These are phyloP conservation scores for Indicator maculatus DNA, from an alignment of 2,113 vertebrate species.

Conservation along the genomic window DNA sequence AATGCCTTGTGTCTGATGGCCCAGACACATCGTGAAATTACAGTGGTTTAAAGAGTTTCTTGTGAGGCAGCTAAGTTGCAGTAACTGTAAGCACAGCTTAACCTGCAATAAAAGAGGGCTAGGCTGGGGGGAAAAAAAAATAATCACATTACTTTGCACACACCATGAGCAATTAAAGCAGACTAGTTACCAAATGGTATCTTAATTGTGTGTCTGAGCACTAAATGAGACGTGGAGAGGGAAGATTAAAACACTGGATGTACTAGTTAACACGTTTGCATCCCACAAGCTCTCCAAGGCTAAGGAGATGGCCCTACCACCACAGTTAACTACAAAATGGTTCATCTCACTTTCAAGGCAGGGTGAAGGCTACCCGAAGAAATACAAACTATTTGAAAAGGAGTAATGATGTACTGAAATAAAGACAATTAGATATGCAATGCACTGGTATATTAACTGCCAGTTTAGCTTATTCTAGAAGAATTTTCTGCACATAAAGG, in stretches of 20 bases:
- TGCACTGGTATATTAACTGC: neutral
- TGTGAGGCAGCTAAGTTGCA: neutral
- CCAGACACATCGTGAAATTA: neutral
- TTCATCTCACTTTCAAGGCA: neutral
- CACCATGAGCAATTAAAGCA: neutral
- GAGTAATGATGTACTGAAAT: neutral
- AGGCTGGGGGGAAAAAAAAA: neutral
- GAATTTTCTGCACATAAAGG: neutral
- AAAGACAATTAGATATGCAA: neutral
- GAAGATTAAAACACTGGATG: neutral
- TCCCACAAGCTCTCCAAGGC: neutral
- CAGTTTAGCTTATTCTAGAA: neutral
- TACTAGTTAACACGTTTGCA: neutral
- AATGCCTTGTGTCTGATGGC: neutral
- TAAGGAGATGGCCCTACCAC: neutral
- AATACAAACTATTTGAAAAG: neutral
- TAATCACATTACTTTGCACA: neutral
- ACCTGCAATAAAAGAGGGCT: neutral
- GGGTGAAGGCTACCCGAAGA: neutral
- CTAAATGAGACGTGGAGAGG: neutral
- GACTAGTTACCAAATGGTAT: neutral
- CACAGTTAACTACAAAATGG: neutral
- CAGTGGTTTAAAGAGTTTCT: constrained; percentile 3
- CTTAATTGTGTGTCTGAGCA: neutral
- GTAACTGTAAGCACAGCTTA: constrained; percentile 10